Evolutionary conservation across 2,113 vertebrate genomes (phyloP).

Genomic region (Cnemophilus loriae): DNA sequence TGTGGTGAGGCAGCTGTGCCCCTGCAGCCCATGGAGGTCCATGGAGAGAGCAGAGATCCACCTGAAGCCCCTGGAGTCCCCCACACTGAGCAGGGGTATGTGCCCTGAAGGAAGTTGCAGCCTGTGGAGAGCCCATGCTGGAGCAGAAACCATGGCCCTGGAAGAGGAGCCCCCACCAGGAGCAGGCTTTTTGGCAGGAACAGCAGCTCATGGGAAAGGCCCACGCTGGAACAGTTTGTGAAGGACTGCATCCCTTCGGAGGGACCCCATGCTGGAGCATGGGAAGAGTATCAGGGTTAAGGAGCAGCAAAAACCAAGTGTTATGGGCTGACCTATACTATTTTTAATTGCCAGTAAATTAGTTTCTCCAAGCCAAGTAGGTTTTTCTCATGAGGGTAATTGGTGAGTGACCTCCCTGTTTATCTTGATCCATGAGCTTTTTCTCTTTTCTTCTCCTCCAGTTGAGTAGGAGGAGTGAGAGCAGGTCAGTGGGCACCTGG

Average conservation of each 20-base stretch:
- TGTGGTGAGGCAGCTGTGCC: background rate
- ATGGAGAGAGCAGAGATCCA: background rate
- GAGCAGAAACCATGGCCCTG: background rate
- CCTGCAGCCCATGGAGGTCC: background rate
- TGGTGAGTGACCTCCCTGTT: background rate
- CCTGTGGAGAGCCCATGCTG: background rate
- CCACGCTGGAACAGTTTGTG: background rate
- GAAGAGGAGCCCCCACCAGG: background rate
- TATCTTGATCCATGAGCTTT: background rate
- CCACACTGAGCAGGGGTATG: rapidly evolving
- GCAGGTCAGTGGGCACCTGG: background rate
- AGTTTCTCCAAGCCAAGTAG: background rate
- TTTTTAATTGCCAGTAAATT: background rate
- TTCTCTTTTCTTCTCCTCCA: background rate
- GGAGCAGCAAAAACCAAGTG: background rate
- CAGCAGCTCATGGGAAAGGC: background rate
- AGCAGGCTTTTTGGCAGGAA: background rate
- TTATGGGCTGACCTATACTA: background rate
- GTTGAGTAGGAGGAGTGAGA: background rate
- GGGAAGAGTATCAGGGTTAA: background rate
- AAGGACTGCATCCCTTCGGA: background rate
- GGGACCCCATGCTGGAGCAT: background rate
- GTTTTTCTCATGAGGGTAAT: background rate
- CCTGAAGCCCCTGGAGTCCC: background rate
- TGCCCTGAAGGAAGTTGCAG: background rate